phyloP scores from a whole-genome alignment of 2,888 invertebrate genomes.

The Macrophya annulata region DNA sequence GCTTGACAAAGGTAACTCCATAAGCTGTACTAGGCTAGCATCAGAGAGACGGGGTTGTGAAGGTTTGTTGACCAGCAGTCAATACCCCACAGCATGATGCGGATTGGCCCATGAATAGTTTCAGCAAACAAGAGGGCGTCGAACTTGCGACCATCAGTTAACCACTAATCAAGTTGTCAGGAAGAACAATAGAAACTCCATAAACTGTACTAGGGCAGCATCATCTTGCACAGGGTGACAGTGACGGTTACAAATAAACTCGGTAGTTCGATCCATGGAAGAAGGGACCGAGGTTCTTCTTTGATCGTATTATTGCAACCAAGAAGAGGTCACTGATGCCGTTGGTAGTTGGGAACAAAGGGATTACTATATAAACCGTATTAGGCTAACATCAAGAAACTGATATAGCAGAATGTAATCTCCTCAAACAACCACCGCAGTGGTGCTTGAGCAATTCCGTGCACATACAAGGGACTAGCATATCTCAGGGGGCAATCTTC shows the following conservation, averaged over 20 bases:
- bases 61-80: constrained; percentile 27
- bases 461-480: not conserved
- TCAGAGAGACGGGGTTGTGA: constrained; percentile 20
- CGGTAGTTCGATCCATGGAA: not conserved
- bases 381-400: constrained; percentile 38
- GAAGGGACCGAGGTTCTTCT: not conserved
- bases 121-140: constrained; percentile 37
- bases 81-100: constrained; percentile 14
- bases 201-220: constrained; percentile 53
- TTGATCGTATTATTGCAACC: not conserved
- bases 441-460: not conserved
- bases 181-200: constrained; percentile 53
- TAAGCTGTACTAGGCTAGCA: constrained; percentile 47
- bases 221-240: constrained; percentile 11
- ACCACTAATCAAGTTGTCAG: constrained; percentile 52
- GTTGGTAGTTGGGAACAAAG: constrained; percentile 2
- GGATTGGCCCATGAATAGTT: constrained; percentile 36
- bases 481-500: not conserved
- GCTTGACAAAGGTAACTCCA: constrained; percentile 44
- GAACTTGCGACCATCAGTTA: constrained; percentile 24
- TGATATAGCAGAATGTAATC: not conserved
- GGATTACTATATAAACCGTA: not conserved
- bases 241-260: not conserved
- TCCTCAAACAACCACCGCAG: not conserved
- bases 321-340: not conserved